Conservation (phyloP, 2,797 vertebrate genomes). For the Vultur gryphus region DNA sequence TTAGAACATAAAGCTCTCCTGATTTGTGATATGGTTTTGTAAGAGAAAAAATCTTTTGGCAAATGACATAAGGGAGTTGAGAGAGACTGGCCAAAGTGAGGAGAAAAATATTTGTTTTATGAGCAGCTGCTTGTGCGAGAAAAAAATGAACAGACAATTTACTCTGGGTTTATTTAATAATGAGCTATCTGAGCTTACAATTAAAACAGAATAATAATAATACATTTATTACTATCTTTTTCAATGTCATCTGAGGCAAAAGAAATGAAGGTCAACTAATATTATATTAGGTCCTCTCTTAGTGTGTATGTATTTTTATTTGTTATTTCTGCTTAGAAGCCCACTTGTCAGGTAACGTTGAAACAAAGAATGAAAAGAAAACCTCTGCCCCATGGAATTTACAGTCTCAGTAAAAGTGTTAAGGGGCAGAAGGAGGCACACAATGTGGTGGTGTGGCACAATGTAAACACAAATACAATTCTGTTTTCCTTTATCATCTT, state of each 20-base stretch:
- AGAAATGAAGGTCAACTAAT: background rate
- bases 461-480: background rate
- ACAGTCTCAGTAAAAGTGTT: background rate
- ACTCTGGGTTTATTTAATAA: background rate
- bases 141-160: background rate
- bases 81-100: background rate
- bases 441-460: background rate
- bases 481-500: background rate
- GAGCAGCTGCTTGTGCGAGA: background rate
- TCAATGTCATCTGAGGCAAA: background rate
- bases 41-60: background rate
- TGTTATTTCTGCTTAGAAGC: background rate
- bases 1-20: background rate
- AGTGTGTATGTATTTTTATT: background rate
- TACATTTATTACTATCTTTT: background rate
- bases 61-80: background rate
- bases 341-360: background rate
- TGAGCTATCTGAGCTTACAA: background rate
- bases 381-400: background rate
- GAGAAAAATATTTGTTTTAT: background rate
- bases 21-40: background rate
- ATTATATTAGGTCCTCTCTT: background rate
- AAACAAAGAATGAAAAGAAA: background rate
- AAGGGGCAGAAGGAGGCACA: background rate
- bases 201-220: background rate